These are phyloP conservation scores for Varanus salvator DNA, from an alignment of 2,113 vertebrate species.

Conservation along the genomic window DNA sequence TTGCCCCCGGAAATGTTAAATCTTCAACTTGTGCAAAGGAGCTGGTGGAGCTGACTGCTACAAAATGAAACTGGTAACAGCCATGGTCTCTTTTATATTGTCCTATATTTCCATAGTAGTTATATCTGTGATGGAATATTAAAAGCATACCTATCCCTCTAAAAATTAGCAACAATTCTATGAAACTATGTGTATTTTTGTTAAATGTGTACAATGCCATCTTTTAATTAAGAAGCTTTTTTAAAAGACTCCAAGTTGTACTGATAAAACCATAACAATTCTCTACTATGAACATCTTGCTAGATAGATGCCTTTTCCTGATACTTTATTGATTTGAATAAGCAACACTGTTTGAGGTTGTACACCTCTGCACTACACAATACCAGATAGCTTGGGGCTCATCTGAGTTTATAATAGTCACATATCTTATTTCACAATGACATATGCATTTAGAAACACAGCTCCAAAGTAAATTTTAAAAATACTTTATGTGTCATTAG, in stretches of 20 bases:
- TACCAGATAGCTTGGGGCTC: background rate
- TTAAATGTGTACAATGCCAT: background rate
- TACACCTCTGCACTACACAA: background rate
- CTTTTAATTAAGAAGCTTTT: background rate
- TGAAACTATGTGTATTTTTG: background rate
- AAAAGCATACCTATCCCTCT: background rate
- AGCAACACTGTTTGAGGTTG: background rate
- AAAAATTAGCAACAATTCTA: background rate
- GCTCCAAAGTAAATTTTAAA: background rate
- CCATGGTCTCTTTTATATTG: no score
- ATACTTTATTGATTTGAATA: background rate
- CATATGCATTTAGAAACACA: constrained; percentile 3
- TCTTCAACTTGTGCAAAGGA: background rate
- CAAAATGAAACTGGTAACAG: no score
- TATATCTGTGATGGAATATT: no score
- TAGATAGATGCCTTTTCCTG: background rate
- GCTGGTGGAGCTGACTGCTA: background rate
- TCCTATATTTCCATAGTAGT: no score
- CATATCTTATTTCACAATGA: background rate
- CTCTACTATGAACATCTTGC: background rate
- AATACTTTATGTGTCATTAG: background rate
- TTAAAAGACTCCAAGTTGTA: background rate
- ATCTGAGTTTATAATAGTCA: background rate
- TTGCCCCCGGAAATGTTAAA: no score
- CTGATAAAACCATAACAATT: background rate